Evolutionary conservation across 2,888 invertebrate genomes (phyloP).

Genomic region (Thymelicus sylvestris): DNA sequence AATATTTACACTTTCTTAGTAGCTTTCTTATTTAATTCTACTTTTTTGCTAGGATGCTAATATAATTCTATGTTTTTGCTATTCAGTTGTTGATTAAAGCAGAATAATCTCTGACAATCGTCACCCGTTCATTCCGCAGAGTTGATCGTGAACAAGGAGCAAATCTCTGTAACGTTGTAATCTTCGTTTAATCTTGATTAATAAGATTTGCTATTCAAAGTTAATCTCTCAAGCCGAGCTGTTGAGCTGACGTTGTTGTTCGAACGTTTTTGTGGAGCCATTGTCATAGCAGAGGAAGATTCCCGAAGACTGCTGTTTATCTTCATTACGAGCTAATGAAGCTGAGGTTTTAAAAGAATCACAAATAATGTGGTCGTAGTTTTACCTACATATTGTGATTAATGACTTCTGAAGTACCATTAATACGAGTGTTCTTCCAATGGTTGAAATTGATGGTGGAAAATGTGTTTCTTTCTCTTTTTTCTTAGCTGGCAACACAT

Average conservation of each 20-base stretch:
- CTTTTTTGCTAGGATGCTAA: no score
- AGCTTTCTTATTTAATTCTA: no score
- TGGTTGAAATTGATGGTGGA: no score
- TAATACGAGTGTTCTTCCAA: no score
- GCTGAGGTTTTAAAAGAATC: background rate
- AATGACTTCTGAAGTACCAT: no score
- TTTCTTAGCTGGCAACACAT: no score
- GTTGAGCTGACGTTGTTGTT: background rate
- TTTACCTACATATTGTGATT: no score
- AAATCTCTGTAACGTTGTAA: constrained; percentile 13
- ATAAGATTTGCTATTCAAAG: constrained; percentile 45
- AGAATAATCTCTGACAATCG: background rate
- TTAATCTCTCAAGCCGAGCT: constrained; percentile 1
- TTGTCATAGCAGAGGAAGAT: background rate
- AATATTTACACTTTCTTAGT: background rate
- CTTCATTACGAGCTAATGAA: background rate
- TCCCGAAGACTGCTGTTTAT: background rate
- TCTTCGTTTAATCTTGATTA: constrained; percentile 34
- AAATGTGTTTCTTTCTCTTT: no score
- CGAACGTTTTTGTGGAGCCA: background rate
- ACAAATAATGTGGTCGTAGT: no score
- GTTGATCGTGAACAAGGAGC: constrained; percentile 15
- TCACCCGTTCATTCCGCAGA: constrained; percentile 1
- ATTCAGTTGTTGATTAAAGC: background rate
- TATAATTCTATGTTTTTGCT: no score